Evolutionary conservation across 2,797 vertebrate genomes (phyloP), one percentile per base, ranked within the genome.

Genomic region (Rhinogobio ventralis): DNA sequence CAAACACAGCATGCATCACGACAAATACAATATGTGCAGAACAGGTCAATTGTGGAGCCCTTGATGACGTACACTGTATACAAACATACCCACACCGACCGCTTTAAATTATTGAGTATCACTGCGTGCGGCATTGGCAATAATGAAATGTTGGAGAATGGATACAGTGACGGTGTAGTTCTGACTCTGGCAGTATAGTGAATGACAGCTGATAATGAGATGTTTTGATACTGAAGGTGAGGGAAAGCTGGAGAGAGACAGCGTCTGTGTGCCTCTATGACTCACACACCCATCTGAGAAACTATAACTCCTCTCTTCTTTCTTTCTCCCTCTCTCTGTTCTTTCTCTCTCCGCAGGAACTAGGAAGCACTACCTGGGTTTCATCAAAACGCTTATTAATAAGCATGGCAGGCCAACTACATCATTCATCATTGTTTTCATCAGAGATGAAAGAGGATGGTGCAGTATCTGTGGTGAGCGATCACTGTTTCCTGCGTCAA

Each of bases 171-270:
- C 75, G 87, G 83, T 88, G 90, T 86, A 88, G 86, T 88, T 86
- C 81, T 88, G 90, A 90, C 91, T 92, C 89, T 90, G 84, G 92
- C 91, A 89, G 90, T 85, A 42, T 42, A 89, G 74, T 93, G 93
- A 95, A 85, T 93, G 93, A 93, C 93, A 94, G 91, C 91, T 93
- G 89, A 90, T 88, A 89, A 89, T 92, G 93, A 94, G 87, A 87
- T 93, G 91, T 94, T 93, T 94, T 93, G 94, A 93, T 93, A 93
- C 89, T 90, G 93, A 93, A 93, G 93, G 90, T 93, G 92, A 94
- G 87, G 90, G 85, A 91, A 92, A 94, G 83, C 76, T 79, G 76
- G 90, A 94, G 92, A 93, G 92, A 84, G 80, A 83, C 79, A 88
- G 92, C 89, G 91, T 90, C 92, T 94, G 90, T 89, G 79, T 89